Evolutionary conservation across 2,113 vertebrate species (phyloP).

Genomic region (Malurus elegans): DNA sequence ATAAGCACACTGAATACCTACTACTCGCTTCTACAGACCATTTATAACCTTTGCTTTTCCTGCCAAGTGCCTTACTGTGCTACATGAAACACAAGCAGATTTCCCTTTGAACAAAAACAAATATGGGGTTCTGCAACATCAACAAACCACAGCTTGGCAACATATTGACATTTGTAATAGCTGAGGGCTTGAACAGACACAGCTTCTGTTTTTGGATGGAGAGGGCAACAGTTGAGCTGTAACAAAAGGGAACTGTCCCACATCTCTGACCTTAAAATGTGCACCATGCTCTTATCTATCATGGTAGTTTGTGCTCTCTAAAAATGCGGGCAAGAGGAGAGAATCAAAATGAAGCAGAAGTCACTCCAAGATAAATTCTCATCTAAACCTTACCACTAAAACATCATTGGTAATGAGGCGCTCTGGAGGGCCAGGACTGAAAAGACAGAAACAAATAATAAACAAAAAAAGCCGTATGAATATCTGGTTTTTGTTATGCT

Average conservation of each 20-base stretch:
- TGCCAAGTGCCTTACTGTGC: neutral
- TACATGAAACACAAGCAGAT: neutral
- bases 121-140: neutral
- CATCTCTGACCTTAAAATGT: neutral
- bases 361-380: neutral
- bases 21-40: neutral
- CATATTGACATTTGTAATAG: neutral
- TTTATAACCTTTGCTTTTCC: neutral
- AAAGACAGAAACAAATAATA: constrained; percentile 26
- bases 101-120: neutral
- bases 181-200: neutral
- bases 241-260: neutral
- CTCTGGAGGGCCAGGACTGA: constrained; percentile 67
- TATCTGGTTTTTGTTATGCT: neutral
- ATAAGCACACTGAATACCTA: neutral
- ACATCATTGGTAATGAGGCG: constrained; percentile 78
- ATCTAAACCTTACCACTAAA: constrained; percentile 76
- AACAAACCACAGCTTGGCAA: neutral
- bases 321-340: neutral
- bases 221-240: neutral
- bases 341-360: neutral
- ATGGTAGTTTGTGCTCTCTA: neutral
- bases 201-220: neutral
- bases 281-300: neutral
- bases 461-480: neutral